Conservation (phyloP, 2,113 vertebrate genomes). For the Leptobrachium ailaonicum region DNA sequence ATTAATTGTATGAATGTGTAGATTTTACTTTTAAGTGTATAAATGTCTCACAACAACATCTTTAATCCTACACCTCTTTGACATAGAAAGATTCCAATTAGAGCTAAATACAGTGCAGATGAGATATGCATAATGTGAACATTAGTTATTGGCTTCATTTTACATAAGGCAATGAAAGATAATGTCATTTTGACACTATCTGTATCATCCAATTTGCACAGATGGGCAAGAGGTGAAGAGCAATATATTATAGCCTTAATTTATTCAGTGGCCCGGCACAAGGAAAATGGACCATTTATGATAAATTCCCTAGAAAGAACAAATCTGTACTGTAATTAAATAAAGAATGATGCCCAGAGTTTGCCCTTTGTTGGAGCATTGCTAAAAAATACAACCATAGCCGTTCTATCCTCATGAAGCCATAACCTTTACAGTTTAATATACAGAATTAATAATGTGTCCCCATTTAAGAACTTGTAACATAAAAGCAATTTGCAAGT, state of each 20-base stretch:
- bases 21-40: background rate
- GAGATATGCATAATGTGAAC: background rate
- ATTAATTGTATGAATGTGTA: background rate
- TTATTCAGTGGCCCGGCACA: constrained; percentile 11
- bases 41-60: background rate
- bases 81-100: constrained; percentile 3
- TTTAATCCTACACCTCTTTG: background rate
- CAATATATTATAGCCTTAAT: constrained; percentile 5
- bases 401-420: too few relatives aligned
- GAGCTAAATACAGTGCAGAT: background rate
- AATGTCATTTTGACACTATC: constrained; percentile 18
- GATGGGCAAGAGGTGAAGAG: constrained; percentile 13
- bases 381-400: too few relatives aligned
- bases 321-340: background rate
- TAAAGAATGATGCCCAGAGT: background rate
- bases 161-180: background rate
- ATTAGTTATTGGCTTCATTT: constrained; percentile 8
- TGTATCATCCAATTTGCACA: constrained; percentile 16
- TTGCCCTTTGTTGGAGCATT: too few relatives aligned
- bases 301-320: background rate
- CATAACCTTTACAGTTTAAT: too few relatives aligned
- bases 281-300: background rate
- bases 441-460: too few relatives aligned
- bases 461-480: too few relatives aligned
- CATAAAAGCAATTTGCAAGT: too few relatives aligned